phyloP scores from a whole-genome alignment of 2,113 vertebrate species.

The Trachemys scripta region DNA sequence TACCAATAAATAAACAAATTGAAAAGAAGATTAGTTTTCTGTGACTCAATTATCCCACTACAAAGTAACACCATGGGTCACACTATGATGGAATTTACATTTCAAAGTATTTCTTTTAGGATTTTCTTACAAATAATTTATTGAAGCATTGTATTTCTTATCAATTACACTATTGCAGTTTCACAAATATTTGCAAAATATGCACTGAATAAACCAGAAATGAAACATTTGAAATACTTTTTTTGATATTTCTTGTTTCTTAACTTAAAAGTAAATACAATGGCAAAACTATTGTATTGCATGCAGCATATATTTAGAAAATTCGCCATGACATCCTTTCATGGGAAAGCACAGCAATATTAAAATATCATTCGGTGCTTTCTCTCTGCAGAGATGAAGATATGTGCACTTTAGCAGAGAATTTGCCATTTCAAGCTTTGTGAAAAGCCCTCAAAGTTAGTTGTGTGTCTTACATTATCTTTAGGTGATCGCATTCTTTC shows the following conservation, averaged over 20 bases:
- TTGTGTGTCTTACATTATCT: background rate
- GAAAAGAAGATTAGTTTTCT: background rate
- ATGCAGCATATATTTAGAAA: slow-evolving; percentile 17
- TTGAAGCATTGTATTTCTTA: background rate
- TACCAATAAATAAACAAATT: background rate
- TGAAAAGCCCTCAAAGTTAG: background rate
- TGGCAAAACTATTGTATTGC: background rate
- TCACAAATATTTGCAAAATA: background rate
- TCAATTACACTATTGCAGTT: background rate
- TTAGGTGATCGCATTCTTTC: accelerated
- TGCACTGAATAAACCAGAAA: background rate
- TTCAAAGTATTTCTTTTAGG: background rate
- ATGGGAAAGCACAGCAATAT: background rate
- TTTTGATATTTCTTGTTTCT: slow-evolving; percentile 7
- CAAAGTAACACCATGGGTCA: background rate
- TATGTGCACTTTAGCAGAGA: background rate
- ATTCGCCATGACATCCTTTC: background rate
- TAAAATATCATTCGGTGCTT: background rate
- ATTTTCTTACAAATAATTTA: background rate
- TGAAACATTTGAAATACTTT: background rate
- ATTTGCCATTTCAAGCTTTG: background rate
- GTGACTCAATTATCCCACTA: background rate
- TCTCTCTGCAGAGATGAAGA: background rate
- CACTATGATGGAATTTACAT: background rate
- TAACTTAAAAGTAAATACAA: background rate